Conservation (phyloP, 2,888 invertebrate genomes). For the Lasioglossum morio region DNA sequence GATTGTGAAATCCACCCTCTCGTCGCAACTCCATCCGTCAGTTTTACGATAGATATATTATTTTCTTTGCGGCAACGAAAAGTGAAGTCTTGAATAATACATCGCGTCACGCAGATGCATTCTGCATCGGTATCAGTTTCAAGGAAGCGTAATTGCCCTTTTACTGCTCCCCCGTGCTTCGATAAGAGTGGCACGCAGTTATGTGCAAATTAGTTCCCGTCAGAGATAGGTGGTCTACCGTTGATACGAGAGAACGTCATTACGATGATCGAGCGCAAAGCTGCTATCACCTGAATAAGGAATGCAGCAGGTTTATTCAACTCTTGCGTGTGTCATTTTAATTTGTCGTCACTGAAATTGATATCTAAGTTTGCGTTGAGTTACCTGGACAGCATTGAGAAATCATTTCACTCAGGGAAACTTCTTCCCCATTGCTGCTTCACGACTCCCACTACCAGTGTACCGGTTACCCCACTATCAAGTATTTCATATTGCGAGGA, state of each 20-base stretch:
- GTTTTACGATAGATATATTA: conserved; percentile 62
- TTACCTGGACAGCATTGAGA: not conserved
- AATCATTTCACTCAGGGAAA: not conserved
- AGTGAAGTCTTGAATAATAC: conserved; percentile 65
- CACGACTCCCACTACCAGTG: no score
- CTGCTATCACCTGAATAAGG: conserved; percentile 38
- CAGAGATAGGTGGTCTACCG: conserved; percentile 29
- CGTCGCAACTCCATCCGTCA: conserved; percentile 56
- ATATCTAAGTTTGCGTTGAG: conserved; percentile 14
- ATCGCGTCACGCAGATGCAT: conserved; percentile 61
- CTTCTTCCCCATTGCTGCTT: no score
- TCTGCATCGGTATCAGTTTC: conserved; percentile 53
- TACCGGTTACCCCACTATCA: no score
- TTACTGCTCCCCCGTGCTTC: conserved; percentile 38
- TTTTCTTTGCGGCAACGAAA: conserved; percentile 47
- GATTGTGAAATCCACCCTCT: not conserved
- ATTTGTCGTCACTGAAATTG: conserved; percentile 41
- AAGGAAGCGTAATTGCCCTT: conserved; percentile 51
- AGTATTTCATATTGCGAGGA: no score
- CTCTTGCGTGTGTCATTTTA: conserved; percentile 46
- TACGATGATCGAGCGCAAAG: conserved; percentile 44
- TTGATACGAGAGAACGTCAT: conserved; percentile 56
- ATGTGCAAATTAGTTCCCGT: conserved; percentile 65
- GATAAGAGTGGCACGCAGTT: conserved; percentile 42
- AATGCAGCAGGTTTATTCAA: conserved; percentile 41